Evolutionary conservation across 2,797 vertebrate genomes (phyloP).

Genomic region (Furcifer pardalis): DNA sequence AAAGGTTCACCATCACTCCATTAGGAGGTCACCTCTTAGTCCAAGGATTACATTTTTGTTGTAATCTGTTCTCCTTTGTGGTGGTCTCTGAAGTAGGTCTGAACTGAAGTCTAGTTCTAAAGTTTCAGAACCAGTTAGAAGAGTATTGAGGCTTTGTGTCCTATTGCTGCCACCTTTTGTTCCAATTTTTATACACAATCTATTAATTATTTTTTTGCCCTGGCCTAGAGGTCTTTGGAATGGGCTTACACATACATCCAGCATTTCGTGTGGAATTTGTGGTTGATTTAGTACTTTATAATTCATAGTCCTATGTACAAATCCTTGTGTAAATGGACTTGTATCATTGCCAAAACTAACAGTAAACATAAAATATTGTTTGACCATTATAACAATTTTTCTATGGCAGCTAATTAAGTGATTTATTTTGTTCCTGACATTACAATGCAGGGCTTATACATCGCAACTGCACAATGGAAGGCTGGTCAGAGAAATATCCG

Average conservation of each 20-base stretch:
- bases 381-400: background rate
- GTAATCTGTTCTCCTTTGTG: no score
- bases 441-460: slow-evolving; percentile 78
- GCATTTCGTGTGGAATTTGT: background rate
- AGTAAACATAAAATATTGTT: background rate
- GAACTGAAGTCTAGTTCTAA: no score
- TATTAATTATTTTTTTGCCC: background rate
- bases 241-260: no score
- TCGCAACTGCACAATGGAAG: slow-evolving; percentile 82
- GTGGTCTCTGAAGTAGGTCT: no score
- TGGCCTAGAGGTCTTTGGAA: background rate
- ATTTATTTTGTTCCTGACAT: slow-evolving; percentile 9
- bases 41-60: background rate
- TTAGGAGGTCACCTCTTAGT: no score
- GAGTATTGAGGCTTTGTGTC: no score
- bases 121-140: no score
- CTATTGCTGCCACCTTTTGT: no score
- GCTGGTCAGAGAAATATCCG: slow-evolving; percentile 84
- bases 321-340: background rate
- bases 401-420: background rate
- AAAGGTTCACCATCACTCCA: no score
- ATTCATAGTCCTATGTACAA: background rate
- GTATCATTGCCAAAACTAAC: background rate
- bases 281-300: background rate
- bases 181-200: no score